A percentile compares a stretch with the other conserved stretches of the same genome.
These are phyloP conservation scores for Dromius quadrimaculatus DNA, from an alignment of 2,888 invertebrate genomes.

Conservation along the genomic window DNA sequence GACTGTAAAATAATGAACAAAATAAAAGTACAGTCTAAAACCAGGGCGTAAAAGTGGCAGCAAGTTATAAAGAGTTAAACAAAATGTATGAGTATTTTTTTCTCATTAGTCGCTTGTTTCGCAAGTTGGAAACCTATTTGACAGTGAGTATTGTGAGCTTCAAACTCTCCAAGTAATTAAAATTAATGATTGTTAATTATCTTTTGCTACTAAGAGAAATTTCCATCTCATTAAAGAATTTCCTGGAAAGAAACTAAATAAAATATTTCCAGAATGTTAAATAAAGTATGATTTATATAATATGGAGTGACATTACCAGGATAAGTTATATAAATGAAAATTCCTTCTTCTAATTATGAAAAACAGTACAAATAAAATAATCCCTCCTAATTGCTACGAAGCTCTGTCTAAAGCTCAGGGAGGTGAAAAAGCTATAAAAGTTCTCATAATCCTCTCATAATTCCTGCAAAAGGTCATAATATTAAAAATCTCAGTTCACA, in stretches of 20 bases:
- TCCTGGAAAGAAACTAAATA: too few species aligned
- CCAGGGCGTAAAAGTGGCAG: not conserved
- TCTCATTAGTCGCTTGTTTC: conserved; percentile 23
- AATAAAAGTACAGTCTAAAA: conserved; percentile 9
- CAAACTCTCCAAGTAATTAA: conserved; percentile 15
- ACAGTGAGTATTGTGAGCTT: conserved; percentile 19
- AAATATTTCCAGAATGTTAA: too few species aligned
- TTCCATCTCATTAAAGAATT: not conserved
- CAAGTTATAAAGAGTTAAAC: conserved; percentile 30
- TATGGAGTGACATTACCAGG: not conserved
- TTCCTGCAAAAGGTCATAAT: conserved; percentile 27
- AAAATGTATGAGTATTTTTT: conserved; percentile 17
- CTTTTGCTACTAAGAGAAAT: not conserved
- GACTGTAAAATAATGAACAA: conserved; percentile 16
- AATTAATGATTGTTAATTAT: conserved; percentile 28
- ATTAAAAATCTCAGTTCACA: conserved; percentile 21
- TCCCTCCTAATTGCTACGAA: conserved; percentile 37
- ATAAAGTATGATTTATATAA: conserved; percentile 1
- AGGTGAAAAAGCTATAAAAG: conserved; percentile 42
- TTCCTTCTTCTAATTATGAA: conserved; percentile 19
- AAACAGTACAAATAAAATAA: conserved; percentile 36
- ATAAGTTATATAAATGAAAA: conserved; percentile 14
- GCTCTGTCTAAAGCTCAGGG: conserved; percentile 7
- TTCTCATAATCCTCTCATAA: conserved; percentile 16
- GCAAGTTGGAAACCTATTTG: conserved; percentile 5